phyloP scores from a whole-genome alignment of 2,113 vertebrate genomes.

The Neogale vison region DNA sequence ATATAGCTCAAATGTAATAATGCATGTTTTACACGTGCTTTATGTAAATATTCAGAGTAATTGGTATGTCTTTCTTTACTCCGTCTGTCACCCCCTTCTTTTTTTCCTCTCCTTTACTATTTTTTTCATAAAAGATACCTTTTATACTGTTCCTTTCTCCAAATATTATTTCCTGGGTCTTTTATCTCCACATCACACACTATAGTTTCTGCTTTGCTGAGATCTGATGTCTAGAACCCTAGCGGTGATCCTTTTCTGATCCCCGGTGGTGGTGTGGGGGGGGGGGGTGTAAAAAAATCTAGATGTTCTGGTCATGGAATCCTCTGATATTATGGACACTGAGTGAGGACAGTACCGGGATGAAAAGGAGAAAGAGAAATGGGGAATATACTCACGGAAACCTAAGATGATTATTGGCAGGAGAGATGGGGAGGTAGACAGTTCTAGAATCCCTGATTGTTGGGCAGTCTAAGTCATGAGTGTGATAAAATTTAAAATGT shows the following conservation, averaged over 20 bases:
- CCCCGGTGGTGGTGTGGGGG: accelerated
- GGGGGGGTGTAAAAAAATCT: background rate
- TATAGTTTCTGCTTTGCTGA: slow-evolving; percentile 44
- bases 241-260: background rate
- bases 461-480: background rate
- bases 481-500: slow-evolving; percentile 25
- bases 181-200: background rate
- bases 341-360: background rate
- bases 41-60: background rate
- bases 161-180: slow-evolving; percentile 10
- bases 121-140: slow-evolving; percentile 36
- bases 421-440: background rate
- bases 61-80: background rate
- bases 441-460: background rate
- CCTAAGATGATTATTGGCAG: background rate
- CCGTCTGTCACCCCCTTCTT: background rate
- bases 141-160: background rate
- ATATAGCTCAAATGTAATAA: background rate
- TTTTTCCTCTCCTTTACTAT: background rate
- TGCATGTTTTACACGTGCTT: background rate
- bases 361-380: background rate
- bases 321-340: background rate
- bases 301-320: background rate
- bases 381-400: background rate
- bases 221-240: slow-evolving; percentile 45